phyloP scores from a whole-genome alignment of 2,888 invertebrate genomes.

The Ennomos quercinarius region DNA sequence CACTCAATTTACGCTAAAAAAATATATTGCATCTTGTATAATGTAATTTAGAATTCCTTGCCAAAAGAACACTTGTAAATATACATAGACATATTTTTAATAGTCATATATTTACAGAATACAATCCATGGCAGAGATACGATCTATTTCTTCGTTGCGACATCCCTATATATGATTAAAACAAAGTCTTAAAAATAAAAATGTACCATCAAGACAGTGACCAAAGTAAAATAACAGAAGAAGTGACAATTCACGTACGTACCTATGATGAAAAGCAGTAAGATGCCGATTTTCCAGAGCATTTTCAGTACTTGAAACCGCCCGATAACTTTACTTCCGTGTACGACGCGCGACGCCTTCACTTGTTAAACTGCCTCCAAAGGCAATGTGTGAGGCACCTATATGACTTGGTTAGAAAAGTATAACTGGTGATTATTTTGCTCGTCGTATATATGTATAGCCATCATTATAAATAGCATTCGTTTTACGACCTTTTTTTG shows the following conservation, averaged over 20 bases:
- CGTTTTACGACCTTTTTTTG: too few relatives aligned
- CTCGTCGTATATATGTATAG: neutral
- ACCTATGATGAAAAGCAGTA: conserved; percentile 14
- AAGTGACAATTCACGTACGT: neutral
- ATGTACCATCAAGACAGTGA: neutral
- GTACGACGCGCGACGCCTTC: conserved; percentile 1
- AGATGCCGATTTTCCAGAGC: conserved; percentile 11
- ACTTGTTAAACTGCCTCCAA: conserved; percentile 8
- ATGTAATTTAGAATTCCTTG: too few relatives aligned
- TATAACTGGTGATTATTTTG: neutral
- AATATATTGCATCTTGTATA: too few relatives aligned
- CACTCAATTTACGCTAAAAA: too few relatives aligned
- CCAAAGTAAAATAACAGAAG: neutral
- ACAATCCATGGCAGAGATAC: too few relatives aligned
- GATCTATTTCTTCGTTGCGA: too few relatives aligned
- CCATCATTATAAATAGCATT: too few relatives aligned
- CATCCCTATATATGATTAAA: too few relatives aligned
- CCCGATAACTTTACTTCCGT: conserved; percentile 2
- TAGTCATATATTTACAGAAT: too few relatives aligned
- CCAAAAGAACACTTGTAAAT: too few relatives aligned
- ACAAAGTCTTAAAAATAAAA: neutral
- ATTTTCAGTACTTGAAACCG: conserved; percentile 1
- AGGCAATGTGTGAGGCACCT: neutral
- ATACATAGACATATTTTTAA: too few relatives aligned
- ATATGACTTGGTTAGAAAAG: conserved; percentile 13